Percentiles rank a stretch among this genome's conserved stretches.
Evolutionary conservation across 1,140 invertebrate species (phyloP).

Genomic region (Stratiolaelaps scimitus): DNA sequence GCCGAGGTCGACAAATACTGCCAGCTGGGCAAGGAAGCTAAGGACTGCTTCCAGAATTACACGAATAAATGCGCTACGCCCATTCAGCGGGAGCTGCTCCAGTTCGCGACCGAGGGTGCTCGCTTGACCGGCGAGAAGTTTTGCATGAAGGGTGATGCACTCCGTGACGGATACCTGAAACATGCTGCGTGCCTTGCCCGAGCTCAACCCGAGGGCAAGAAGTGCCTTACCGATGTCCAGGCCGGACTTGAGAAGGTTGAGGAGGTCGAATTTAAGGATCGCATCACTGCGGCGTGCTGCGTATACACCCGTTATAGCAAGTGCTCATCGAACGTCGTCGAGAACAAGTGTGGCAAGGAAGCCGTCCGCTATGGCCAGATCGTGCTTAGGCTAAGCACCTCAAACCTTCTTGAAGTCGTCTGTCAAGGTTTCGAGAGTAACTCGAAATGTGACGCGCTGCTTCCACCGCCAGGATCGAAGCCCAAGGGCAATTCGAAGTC

Average conservation of each 20-base stretch:
- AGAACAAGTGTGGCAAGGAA: slow-evolving; percentile 3
- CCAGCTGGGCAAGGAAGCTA: slow-evolving; percentile 36
- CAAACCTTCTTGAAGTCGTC: not conserved
- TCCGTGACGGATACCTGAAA: slow-evolving; percentile 32
- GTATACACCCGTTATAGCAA: slow-evolving; percentile 30
- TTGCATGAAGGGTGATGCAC: slow-evolving; percentile 28
- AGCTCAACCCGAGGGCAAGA: too few relatives aligned
- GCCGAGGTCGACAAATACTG: slow-evolving; percentile 35
- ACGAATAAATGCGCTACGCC: slow-evolving; percentile 37
- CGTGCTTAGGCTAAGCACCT: not conserved
- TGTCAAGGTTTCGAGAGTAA: slow-evolving; percentile 21
- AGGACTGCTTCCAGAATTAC: slow-evolving; percentile 35
- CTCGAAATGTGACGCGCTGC: not conserved
- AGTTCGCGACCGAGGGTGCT: slow-evolving; percentile 35
- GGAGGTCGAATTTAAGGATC: slow-evolving; percentile 30
- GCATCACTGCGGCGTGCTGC: slow-evolving; percentile 32
- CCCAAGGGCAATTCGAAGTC: slow-evolving; percentile 3
- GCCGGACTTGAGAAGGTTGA: slow-evolving; percentile 29
- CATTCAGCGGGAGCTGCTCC: slow-evolving; percentile 36
- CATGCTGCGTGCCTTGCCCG: slow-evolving; percentile 30
- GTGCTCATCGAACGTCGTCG: slow-evolving; percentile 27
- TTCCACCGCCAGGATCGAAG: slow-evolving; percentile 4
- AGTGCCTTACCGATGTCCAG: slow-evolving; percentile 14
- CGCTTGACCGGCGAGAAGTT: slow-evolving; percentile 34
- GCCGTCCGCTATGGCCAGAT: not conserved